Evolutionary conservation across 2,888 invertebrate species (phyloP).

Genomic region (Synergus japonicus): DNA sequence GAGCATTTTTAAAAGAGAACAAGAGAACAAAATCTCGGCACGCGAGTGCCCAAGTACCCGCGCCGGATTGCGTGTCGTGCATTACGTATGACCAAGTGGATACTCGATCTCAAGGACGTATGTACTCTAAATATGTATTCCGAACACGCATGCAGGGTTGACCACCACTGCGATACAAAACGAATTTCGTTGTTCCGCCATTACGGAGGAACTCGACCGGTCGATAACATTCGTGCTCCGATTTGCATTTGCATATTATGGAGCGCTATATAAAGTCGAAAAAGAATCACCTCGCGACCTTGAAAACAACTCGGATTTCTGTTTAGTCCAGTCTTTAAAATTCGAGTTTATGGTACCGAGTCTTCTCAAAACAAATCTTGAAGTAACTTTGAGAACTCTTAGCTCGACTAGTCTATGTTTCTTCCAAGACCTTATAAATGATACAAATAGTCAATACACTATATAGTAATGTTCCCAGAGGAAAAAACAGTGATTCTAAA

Average conservation of each 20-base stretch:
- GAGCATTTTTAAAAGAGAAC: slow-evolving; percentile 47
- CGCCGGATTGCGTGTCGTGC: slow-evolving; percentile 53
- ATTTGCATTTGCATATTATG: slow-evolving; percentile 37
- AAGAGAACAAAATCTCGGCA: slow-evolving; percentile 52
- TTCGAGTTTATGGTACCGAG: too few relatives aligned
- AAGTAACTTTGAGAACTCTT: too few relatives aligned
- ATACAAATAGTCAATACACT: too few relatives aligned
- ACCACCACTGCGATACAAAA: slow-evolving; percentile 47
- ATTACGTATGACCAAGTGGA: slow-evolving; percentile 48
- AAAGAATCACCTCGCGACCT: slow-evolving; percentile 26
- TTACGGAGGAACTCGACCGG: slow-evolving; percentile 25
- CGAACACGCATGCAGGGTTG: slow-evolving; percentile 43
- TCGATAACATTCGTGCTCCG: slow-evolving; percentile 34
- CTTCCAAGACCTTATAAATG: too few relatives aligned
- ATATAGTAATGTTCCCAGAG: not conserved
- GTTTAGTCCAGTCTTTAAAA: not conserved
- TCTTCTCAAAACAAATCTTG: too few relatives aligned
- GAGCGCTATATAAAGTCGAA: slow-evolving; percentile 23
- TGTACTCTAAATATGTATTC: slow-evolving; percentile 52
- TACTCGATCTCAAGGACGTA: slow-evolving; percentile 52
- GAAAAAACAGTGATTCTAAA: not conserved
- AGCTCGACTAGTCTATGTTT: too few relatives aligned
- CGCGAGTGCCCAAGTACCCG: slow-evolving; percentile 52
- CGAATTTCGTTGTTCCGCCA: slow-evolving; percentile 47
- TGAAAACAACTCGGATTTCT: slow-evolving; percentile 10